Base-by-base conservation (phyloP, 2,113 vertebrate species). In the Orcinus orca region DNA sequence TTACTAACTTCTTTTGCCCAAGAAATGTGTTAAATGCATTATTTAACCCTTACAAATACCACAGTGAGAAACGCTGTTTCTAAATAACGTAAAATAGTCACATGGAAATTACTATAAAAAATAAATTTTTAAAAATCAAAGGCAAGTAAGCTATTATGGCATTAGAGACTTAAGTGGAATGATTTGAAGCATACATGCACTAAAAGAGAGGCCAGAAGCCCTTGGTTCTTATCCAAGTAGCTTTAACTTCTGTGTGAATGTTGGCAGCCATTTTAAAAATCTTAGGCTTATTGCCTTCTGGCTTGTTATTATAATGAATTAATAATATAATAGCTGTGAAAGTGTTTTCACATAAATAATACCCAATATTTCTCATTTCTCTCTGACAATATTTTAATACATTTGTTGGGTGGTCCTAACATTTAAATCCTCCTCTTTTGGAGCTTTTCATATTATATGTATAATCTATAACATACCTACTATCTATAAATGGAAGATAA, bases 151-250 rank as follows among this genome's bases (percentile, higher is more conserved):
- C n/a, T 62, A 62, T 41, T 11, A 88, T 23, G 10, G 15, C 2
- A 33, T 26, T 68, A 4, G 10, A 88, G 41, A 44, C 14, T 50
- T 3, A 36, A 21, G 5, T 21, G 47, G 74, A 65, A 31, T 14
- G n/a, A 47, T 50, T 33, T 62, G 50, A 12, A 25, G 0, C 21
- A 74, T 23, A 8, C 1, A 1, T 53, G 3, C 6, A 36, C 20
- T 79, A 4, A 63, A 29, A 15, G 3, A 68, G 47, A 79, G 63
- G 21, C 23, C 8, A 36, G n/a, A 77, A 55, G 8, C 5, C 18
- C 13, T 67, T 8, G 26, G 4, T 29, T 60, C 1, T 44, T 38
- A 13, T 12, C 11, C 5, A 5, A 63, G 18, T 10, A 55, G 20
- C 13, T 33, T 20, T 84, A 71, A 53, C 23, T 85, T n/a, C 1